phyloP scores from a whole-genome alignment of 2,797 vertebrate genomes.

The Podargus strigoides region DNA sequence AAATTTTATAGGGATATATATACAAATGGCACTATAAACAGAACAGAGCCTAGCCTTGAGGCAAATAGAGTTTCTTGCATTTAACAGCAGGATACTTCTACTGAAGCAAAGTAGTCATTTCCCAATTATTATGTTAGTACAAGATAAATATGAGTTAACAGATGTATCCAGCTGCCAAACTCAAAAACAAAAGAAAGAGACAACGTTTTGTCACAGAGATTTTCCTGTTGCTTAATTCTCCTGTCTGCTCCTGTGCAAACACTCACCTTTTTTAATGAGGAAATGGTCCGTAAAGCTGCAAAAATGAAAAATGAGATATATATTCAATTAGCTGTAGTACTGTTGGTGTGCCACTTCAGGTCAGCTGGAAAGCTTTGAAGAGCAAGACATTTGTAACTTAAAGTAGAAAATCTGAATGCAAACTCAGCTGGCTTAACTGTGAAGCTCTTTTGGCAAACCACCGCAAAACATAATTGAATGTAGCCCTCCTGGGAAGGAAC shows the following conservation, averaged over 20 bases:
- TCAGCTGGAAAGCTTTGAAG: constrained; percentile 53
- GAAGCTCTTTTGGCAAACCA: constrained; percentile 42
- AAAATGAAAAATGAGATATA: constrained; percentile 4
- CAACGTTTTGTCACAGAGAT: neutral
- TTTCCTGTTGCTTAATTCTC: constrained; percentile 25
- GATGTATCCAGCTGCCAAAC: neutral
- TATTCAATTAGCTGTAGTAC: constrained; percentile 40
- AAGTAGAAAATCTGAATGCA: constrained; percentile 52
- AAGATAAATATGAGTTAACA: constrained; percentile 7
- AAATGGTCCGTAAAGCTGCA: constrained; percentile 5
- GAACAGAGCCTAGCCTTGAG: neutral
- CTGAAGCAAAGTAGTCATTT: neutral
- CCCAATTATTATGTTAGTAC: neutral
- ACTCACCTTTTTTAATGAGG: constrained; percentile 27
- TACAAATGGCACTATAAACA: neutral
- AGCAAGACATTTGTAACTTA: constrained; percentile 23
- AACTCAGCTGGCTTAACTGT: constrained; percentile 26
- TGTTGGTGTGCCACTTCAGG: constrained; percentile 35
- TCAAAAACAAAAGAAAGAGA: constrained; percentile 26
- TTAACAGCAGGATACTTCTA: neutral
- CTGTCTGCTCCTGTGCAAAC: neutral
- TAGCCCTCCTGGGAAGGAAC: constrained; percentile 51
- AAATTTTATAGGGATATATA: neutral
- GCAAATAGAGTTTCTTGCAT: neutral
- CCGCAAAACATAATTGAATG: constrained; percentile 51